phyloP scores from a whole-genome alignment of 1,140 invertebrate species.

The Drosophila mauritiana region DNA sequence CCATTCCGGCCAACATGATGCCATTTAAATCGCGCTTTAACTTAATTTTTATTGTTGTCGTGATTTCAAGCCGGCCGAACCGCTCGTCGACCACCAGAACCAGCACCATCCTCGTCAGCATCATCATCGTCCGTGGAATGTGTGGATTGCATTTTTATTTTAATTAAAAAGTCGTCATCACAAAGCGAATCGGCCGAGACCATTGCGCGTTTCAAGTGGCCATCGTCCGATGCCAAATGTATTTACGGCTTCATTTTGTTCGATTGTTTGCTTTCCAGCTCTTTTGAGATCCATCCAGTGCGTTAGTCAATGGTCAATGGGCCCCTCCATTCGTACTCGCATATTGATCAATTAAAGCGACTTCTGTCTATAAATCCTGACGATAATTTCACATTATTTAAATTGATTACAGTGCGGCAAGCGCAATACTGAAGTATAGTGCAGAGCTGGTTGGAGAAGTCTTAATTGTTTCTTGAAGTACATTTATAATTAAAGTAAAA shows the following conservation, averaged over 20 bases:
- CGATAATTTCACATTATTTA: background rate
- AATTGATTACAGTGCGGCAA: background rate
- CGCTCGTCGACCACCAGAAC: background rate
- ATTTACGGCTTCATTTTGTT: slow-evolving; percentile 80
- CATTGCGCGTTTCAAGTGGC: slow-evolving; percentile 65
- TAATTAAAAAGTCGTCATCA: slow-evolving; percentile 78
- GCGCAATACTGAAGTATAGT: background rate
- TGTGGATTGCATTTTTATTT: slow-evolving; percentile 79
- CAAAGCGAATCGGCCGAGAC: slow-evolving; percentile 70
- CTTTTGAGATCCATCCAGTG: slow-evolving; percentile 38
- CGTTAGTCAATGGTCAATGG: slow-evolving; percentile 15
- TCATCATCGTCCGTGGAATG: slow-evolving; percentile 31
- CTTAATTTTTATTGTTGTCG: slow-evolving; percentile 78
- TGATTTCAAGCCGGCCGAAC: slow-evolving; percentile 45
- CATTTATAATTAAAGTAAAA: too few species aligned
- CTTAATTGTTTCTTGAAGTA: too few species aligned
- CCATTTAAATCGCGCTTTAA: slow-evolving; percentile 72
- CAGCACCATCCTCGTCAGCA: slow-evolving; percentile 11
- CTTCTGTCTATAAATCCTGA: slow-evolving; percentile 6
- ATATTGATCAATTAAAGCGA: slow-evolving; percentile 31
- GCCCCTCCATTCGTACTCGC: slow-evolving; percentile 1
- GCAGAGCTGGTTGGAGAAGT: background rate
- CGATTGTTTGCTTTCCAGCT: slow-evolving; percentile 64
- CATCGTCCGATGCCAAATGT: slow-evolving; percentile 75
- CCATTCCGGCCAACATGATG: slow-evolving; percentile 32